These are phyloP conservation scores for Aplysia californica DNA, from an alignment of 1,140 invertebrate species.

Conservation along the genomic window DNA sequence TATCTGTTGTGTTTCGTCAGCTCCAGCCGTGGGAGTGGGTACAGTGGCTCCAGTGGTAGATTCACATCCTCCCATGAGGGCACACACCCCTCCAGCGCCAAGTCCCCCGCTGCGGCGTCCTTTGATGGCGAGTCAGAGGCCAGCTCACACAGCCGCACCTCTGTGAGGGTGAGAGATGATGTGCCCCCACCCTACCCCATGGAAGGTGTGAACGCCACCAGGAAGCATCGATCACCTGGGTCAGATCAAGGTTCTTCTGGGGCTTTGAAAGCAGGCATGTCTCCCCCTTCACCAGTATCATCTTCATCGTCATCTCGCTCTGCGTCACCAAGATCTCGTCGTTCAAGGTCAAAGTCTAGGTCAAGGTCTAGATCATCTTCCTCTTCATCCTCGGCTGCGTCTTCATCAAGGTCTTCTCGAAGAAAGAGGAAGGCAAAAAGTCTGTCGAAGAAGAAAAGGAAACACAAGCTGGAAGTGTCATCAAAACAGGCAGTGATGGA, in stretches of 20 bases:
- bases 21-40: no score
- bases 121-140: constrained; percentile 13
- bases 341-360: constrained; percentile 15
- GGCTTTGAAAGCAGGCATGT: not conserved
- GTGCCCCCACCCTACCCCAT: constrained; percentile 6
- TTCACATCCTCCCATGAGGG: not conserved
- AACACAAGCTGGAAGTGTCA: not conserved
- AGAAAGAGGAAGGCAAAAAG: constrained; percentile 1
- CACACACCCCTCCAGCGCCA: not conserved
- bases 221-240: not conserved
- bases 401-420: constrained; percentile 1
- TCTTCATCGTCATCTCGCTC: constrained; percentile 7
- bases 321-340: not conserved
- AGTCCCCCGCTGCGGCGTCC: not conserved
- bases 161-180: constrained; percentile 15
- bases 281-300: constrained; percentile 20
- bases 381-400: not conserved
- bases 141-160: constrained; percentile 7
- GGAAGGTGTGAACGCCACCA: not conserved
- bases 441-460: not conserved
- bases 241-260: not conserved
- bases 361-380: constrained; percentile 18
- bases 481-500: not conserved
- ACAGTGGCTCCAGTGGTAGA: no score
- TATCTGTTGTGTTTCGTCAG: no score